Base-by-base conservation (phyloP, 2,888 invertebrate species). In the Tipula helvola region DNA sequence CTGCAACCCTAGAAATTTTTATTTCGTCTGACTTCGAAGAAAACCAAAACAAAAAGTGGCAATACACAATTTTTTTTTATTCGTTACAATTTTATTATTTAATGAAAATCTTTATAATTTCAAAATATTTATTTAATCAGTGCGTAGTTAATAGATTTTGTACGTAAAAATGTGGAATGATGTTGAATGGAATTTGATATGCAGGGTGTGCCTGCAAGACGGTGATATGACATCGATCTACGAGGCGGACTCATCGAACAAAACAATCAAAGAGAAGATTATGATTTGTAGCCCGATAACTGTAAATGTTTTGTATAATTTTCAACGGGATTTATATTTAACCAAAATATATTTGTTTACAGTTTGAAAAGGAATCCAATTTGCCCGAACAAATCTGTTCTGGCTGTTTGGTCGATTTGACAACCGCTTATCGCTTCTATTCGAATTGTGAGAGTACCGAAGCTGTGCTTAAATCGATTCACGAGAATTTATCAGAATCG, bases 381-480 rank as follows among this genome's bases (percentile, higher is more conserved):
- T 86, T 90, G 10, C 91, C 92, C 0, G 90, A 90, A 71, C 90
- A 90, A 87, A 91, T 91, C 83, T 91, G 91, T 86, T 83, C 87
- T 0, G 88, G 88, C 8, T 91, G 91, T 47, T 87, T 90, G 5
- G 87, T 88, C 1, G 92, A 91, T 87, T 88, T 91, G 2, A 89
- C 89, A 85, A 89, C 90, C 1, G 90, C 91, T 3, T 91, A 90
- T 88, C 89, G 90, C 36, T 91, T 91, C 87, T 90, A 90, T 0
- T 89, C 89, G 52, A 91, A 90, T 86, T 91, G 91, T 83, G 89
- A 90, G 57, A 89, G 90, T n/a, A 90, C 91, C 0, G 89, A 89
- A 57, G 89, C 90, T 3, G 89, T 91, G 4, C 90, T 91, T 36
- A 89, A 88, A 86, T 89, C 89, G 16, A 91, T 89, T 87, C 88